These are phyloP conservation scores for Drosophila nigricruria DNA, from an alignment of 2,888 invertebrate species.

Conservation along the genomic window DNA sequence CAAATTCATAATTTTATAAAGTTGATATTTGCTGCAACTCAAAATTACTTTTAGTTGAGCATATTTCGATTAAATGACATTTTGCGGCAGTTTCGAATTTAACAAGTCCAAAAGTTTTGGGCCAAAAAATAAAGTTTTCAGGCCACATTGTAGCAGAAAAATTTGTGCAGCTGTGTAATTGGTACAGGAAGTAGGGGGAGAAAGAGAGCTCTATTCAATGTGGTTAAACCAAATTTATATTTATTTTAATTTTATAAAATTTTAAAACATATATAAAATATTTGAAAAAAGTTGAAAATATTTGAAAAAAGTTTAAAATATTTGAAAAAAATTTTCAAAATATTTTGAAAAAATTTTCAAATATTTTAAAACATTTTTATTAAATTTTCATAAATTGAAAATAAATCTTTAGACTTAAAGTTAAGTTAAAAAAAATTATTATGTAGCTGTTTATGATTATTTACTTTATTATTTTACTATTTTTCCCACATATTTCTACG, in stretches of 20 bases:
- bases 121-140: neutral
- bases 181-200: no score
- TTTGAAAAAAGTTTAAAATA: neutral
- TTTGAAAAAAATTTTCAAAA: neutral
- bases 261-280: neutral
- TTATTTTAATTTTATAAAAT: neutral
- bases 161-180: neutral
- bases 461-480: no score
- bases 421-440: no score
- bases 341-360: neutral
- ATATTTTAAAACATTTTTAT: neutral
- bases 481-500: no score
- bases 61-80: neutral
- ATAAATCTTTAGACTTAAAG: no score
- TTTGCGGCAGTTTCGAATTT: slow-evolving; percentile 2
- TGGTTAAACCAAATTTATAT: neutral
- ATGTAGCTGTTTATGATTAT: no score
- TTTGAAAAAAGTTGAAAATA: neutral
- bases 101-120: neutral
- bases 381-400: no score
- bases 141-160: neutral
- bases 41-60: slow-evolving; percentile 5
- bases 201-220: no score
- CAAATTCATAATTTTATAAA: neutral
- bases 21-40: neutral